A percentile compares a stretch with the other conserved stretches of the same genome.
These are phyloP conservation scores for Elgaria multicarinata DNA, from an alignment of 2,113 vertebrate species.

Conservation along the genomic window DNA sequence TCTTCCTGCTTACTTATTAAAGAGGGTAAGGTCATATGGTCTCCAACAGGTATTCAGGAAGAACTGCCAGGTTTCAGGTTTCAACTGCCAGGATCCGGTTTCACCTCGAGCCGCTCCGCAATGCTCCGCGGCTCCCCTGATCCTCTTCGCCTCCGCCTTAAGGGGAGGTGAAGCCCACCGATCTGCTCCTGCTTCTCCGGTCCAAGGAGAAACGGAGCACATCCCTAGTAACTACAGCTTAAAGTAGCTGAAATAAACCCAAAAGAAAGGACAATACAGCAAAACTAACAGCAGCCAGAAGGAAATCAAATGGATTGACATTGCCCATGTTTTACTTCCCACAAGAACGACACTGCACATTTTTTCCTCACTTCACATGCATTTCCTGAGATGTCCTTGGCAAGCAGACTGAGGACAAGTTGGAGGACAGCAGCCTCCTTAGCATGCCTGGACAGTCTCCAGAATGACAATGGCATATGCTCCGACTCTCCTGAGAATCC, in stretches of 20 bases:
- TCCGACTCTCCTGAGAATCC: background rate
- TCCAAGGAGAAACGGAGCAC: too few relatives aligned
- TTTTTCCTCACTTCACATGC: slow-evolving; percentile 15
- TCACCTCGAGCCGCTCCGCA: too few relatives aligned
- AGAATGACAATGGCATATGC: background rate
- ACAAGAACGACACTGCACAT: slow-evolving; percentile 15
- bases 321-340: slow-evolving; percentile 2
- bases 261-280: slow-evolving; percentile 12
- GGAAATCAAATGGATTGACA: slow-evolving; percentile 42
- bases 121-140: too few relatives aligned
- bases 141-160: too few relatives aligned
- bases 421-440: background rate
- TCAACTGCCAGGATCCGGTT: too few relatives aligned
- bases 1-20: too few relatives aligned
- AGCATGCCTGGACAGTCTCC: background rate
- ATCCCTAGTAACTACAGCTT: background rate
- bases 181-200: too few relatives aligned
- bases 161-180: too few relatives aligned
- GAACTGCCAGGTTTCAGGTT: too few relatives aligned
- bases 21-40: too few relatives aligned
- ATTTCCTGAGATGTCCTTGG: background rate
- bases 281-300: slow-evolving; percentile 40
- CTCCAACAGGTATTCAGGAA: too few relatives aligned
- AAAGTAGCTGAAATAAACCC: slow-evolving; percentile 36
- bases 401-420: background rate